Base-by-base conservation (phyloP, 2,888 invertebrate genomes). In the Myathropa florea region DNA sequence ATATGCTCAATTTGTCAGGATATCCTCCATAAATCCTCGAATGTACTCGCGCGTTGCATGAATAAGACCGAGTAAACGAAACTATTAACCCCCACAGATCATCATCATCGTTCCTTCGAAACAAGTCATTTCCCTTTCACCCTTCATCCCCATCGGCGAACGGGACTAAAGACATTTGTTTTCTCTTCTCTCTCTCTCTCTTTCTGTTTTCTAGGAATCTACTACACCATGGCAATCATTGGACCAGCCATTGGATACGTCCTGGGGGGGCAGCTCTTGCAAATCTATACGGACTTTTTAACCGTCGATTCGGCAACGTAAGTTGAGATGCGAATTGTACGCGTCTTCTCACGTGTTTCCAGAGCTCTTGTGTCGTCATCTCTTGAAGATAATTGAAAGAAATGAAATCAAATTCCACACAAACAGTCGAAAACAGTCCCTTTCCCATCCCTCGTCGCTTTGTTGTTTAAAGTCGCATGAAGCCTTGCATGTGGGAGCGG, bases 231-330 rank as follows among this genome's bases (percentile, higher is more conserved):
- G 95, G 96, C 96, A 23, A 95, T 96, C 68, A 94, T 97, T 89
- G 97, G 97, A 4, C 97, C 97, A 18, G 97, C 97, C 57, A 92
- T 97, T 89, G 98, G 98, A 57, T 97, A 96, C 91, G 95, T 97
- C 30, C 91, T 96, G n/a, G 97, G 97, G 3, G 97, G 97, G 0
- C 96, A 96, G 91, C 94, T 97, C 90, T 94, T 97, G 86, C 94
- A 95, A 88, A 94, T 97, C 76, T 97, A 97, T 91, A 95, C 95
- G 1, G 96, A 97, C 90, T 95, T 96, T 90, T 92, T 95, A 73
- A 93, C 93, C 71, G 93, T 95, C 75, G 94, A 96, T 90, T 93
- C 95, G 0, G 92, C 94, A 67, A 93, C 94, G 96, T 96, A 92
- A 95, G 96, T 95, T 78, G 36, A 88, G 75, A 65, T 33, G 67